Base-by-base conservation (phyloP, 2,113 vertebrate species). In the Hepsetus odoe region DNA sequence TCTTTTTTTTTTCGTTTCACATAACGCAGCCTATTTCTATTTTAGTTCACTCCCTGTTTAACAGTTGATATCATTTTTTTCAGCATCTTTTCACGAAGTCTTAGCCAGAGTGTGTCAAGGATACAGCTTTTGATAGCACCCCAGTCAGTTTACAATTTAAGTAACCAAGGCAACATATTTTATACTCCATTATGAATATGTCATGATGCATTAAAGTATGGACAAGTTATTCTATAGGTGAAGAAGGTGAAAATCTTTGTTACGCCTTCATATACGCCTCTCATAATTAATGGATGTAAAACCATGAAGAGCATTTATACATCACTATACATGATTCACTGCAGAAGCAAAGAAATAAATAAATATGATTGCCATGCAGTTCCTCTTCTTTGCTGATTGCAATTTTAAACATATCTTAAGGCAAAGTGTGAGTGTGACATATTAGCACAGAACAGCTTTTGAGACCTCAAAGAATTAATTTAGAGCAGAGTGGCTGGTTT, bases 381-480 rank as follows among this genome's bases (percentile, higher is more conserved):
- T 70, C 40, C 35, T 24, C 33, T 28, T 30, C 64, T 30, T 38
- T 28, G 18, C 40, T 14, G 24, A 40, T 24, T 75, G 65, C 67
- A 68, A 33, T 44, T 73, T 9, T 64, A 78, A 67, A 68, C 42
- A 38, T 62, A 68, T 58, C 62, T 44, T 20, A 11, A 61, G 62
- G 30, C 18, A 32, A 24, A 49, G 61, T 65, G 26, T 32, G 59
- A 40, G 33, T 59, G 56, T 70, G 22, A 32, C 13, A 28, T 73
- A 72, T 53, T 62, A 55, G 44, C 49, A 14, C n/a, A 49, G 5
- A 72, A 72, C 74, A 71, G 75, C 76, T 56, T 76, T 81, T 74
- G 85, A 85, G 81, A 72, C 82, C 84, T 85, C 82, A 85, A 85
- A 87, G 85, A 74, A 82, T 85, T 88, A 88, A 87, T 88, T 87